Evolutionary conservation across 1,140 invertebrate species (phyloP).

Genomic region (Lepidurus couesii): DNA sequence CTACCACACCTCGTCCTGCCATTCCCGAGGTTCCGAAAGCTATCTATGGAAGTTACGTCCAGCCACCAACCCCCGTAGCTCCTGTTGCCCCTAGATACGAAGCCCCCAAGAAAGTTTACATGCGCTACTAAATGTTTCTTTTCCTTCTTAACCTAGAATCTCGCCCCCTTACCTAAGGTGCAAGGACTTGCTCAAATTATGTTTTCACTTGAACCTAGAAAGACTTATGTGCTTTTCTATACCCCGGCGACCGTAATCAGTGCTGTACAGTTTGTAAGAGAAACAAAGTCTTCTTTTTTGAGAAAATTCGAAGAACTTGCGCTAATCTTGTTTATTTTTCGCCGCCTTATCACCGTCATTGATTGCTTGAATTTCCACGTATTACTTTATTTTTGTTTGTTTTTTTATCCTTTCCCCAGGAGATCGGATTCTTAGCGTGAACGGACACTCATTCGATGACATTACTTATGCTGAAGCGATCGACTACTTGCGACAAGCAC

Average conservation of each 20-base stretch:
- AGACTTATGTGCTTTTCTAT: background rate
- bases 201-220: background rate
- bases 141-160: background rate
- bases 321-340: background rate
- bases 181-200: background rate
- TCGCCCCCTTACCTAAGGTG: background rate
- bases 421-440: slow-evolving; percentile 34
- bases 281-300: background rate
- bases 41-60: background rate
- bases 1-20: background rate
- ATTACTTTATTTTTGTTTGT: background rate
- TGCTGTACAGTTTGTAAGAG: slow-evolving; percentile 1
- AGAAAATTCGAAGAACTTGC: background rate
- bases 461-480: slow-evolving; percentile 28
- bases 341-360: background rate
- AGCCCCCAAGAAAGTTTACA: background rate
- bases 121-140: background rate
- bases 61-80: background rate
- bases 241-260: background rate
- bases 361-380: background rate
- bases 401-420: slow-evolving; percentile 26
- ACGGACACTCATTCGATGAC: slow-evolving; percentile 27
- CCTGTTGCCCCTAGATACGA: background rate
- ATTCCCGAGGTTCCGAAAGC: background rate
- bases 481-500: slow-evolving; percentile 27